phyloP scores from a whole-genome alignment of 1,140 invertebrate genomes.

The Galleria mellonella region DNA sequence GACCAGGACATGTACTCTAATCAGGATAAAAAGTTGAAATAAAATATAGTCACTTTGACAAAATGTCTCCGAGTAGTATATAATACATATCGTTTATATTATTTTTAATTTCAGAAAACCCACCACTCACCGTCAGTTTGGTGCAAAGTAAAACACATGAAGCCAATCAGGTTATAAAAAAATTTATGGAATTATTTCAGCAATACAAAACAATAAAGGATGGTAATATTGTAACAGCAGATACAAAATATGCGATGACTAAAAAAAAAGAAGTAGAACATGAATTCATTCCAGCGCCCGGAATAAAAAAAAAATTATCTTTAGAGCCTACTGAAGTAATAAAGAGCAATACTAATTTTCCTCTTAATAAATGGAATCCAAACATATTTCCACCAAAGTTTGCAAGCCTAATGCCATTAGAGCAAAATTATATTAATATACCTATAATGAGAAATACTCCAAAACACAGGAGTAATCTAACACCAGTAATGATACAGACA shows the following conservation, averaged over 20 bases:
- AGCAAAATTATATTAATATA: no score
- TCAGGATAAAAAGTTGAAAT: neutral
- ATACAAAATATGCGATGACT: neutral
- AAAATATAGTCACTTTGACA: neutral
- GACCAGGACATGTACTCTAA: no score
- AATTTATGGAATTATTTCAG: slow-evolving; percentile 45
- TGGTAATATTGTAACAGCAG: neutral
- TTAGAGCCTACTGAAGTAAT: neutral
- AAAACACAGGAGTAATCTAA: neutral
- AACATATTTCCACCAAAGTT: no score
- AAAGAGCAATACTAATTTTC: no score
- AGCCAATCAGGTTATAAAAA: slow-evolving; percentile 20
- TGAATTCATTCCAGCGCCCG: neutral
- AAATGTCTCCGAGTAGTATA: neutral
- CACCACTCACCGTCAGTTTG: neutral
- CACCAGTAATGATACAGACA: slow-evolving; percentile 38
- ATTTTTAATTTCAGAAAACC: neutral
- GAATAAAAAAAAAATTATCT: neutral
- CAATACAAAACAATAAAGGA: slow-evolving; percentile 32
- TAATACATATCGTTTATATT: no score
- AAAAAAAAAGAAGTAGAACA: neutral
- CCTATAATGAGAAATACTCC: no score
- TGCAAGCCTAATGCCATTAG: no score
- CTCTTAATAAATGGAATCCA: no score
- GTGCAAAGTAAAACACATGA: slow-evolving; percentile 7